Percentiles rank a stretch among this genome's conserved stretches.
Evolutionary conservation across 1,140 invertebrate species (phyloP).

Genomic region (Leptoteleia sp.): DNA sequence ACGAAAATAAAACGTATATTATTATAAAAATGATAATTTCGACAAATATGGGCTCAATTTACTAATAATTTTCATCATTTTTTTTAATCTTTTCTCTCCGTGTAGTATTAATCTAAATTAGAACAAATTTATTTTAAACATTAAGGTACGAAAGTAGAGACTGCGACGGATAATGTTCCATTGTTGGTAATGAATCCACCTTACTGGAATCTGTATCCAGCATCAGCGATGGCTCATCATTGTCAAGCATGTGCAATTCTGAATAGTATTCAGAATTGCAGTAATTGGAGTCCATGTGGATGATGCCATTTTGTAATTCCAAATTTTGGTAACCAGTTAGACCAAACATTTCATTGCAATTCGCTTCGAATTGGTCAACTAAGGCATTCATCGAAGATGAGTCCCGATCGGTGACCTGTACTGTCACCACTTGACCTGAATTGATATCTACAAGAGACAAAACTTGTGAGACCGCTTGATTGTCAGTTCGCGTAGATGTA

Average conservation of each 20-base stretch:
- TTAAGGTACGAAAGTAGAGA: constrained; percentile 70
- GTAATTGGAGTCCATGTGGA: constrained; percentile 69
- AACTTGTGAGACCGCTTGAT: constrained; percentile 64
- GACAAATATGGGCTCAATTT: too few species aligned
- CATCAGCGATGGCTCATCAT: constrained; percentile 66
- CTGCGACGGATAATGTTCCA: constrained; percentile 70
- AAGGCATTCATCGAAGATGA: constrained; percentile 66
- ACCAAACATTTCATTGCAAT: constrained; percentile 72
- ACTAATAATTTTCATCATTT: too few species aligned
- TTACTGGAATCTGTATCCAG: constrained; percentile 67
- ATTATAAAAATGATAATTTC: neutral
- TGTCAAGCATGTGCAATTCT: constrained; percentile 68
- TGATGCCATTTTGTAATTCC: constrained; percentile 67
- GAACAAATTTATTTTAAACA: constrained; percentile 56
- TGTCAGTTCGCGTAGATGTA: constrained; percentile 26
- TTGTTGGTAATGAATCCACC: constrained; percentile 63
- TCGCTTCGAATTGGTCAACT: constrained; percentile 71
- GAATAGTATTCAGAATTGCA: constrained; percentile 70
- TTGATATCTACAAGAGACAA: constrained; percentile 72
- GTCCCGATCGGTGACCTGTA: constrained; percentile 70
- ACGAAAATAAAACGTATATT: neutral
- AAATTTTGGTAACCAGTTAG: constrained; percentile 68
- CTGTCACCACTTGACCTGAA: constrained; percentile 71
- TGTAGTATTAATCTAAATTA: neutral
- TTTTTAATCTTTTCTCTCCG: neutral